phyloP scores from a whole-genome alignment of 2,888 invertebrate genomes.

The Notocelia uddmanniana region DNA sequence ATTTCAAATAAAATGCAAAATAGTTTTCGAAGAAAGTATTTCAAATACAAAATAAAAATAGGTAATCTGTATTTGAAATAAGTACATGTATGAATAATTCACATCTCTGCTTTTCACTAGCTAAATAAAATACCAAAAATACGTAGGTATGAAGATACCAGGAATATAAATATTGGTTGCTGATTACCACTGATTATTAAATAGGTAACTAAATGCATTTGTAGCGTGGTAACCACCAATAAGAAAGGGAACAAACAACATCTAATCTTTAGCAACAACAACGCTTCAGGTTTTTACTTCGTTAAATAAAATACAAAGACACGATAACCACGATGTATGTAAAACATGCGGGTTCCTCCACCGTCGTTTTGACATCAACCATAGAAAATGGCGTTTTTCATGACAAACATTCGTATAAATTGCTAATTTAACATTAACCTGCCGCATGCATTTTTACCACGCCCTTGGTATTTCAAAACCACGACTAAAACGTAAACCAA shows the following conservation, averaged over 20 bases:
- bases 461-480: constrained; percentile 31
- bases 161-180: too few species aligned
- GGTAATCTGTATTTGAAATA: too few species aligned
- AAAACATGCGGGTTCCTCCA: constrained; percentile 23
- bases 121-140: too few species aligned
- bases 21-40: too few species aligned
- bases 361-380: constrained; percentile 13
- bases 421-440: constrained; percentile 6
- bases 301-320: constrained; percentile 4
- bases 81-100: too few species aligned
- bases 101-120: too few species aligned
- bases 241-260: too few species aligned
- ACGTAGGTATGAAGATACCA: too few species aligned
- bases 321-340: constrained; percentile 3
- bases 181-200: not conserved
- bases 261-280: not conserved
- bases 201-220: not conserved
- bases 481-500: constrained; percentile 34
- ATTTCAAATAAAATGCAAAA: too few species aligned
- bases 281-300: not conserved
- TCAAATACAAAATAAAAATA: too few species aligned
- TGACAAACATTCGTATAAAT: constrained; percentile 23
- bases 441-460: not conserved
- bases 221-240: not conserved
- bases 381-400: constrained; percentile 11